Base-by-base conservation (phyloP, 2,797 vertebrate genomes). In the Acestrorhynchus altus region DNA sequence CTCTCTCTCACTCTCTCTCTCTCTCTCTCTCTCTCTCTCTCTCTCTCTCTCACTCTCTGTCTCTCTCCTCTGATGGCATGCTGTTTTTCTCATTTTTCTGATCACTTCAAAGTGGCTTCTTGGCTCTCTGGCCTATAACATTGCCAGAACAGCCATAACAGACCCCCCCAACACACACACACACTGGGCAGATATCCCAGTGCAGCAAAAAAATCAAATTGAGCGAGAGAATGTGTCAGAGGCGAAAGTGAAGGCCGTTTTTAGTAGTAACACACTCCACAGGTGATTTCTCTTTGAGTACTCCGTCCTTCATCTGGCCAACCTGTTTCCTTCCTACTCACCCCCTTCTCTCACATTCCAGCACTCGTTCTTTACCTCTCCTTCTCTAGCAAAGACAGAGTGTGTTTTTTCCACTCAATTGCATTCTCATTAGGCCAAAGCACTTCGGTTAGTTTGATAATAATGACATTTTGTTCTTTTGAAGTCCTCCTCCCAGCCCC, bases 391-490 rank as follows among this genome's bases (percentile, higher is more conserved):
- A 80, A 46, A 64, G 46, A 68, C 49, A 28, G 20, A 63, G 11
- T 26, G 47, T 22, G 1, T 39, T 80, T 69, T 59, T 49, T 54
- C 51, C 67, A 31, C 49, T 74, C 80, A 78, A 59, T 57, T 74
- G 28, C 59, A 39, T 72, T 56, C 72, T 81, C 67, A 72, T 80
- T 74, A 70, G 44, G 18, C 67, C 18, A 77, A 73, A 26, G 11
- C 18, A 31, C n/a, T 61, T 64, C 72, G 69, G 79, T 75, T 69
- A 56, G 68, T 76, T 49, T 77, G 76, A 80, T 77, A 61, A 79
- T 57, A 13, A 16, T 47, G 77, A 68, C 31, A 39, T 63, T 66
- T 72, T 52, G 61, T 46, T 75, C 24, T 54, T 72, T 68, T 76
- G 47, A 82, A 66, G 52, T 20, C 20, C 26, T 26, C 16, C 28